Evolutionary conservation across 2,888 invertebrate genomes (phyloP), one percentile per base, ranked within the genome.

Genomic region (Theretra japonica): DNA sequence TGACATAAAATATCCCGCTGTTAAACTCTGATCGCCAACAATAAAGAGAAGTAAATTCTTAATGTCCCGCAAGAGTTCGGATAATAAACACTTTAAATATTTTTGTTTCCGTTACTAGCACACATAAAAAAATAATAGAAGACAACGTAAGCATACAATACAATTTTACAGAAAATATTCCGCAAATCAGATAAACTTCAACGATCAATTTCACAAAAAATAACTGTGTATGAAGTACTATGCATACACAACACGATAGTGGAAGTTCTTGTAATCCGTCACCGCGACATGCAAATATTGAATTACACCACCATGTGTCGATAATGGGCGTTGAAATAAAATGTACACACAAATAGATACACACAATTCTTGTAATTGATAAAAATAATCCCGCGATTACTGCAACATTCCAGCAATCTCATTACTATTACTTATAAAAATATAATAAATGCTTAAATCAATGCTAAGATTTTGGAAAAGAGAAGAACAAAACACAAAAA

Each of bases 251-350:
- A 70, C n/a, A 59, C 7, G 28, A 70, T 70, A 70, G 7, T 25
- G 11, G 17, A 19, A 25, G 19, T 58, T 21, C 28, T 28, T 30
- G 28, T 50, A 50, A 23, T 48, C 30, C 19, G n/a, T 17, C 33
- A 59, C 48, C 53, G 23, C 56, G n/a, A 4, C 41, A 50, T 62
- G 30, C 62, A 60, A 53, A 60, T 65, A 48, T 65, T 48, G 6
- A 48, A 48, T 65, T 21, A 70, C 70, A 57, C 19, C 21, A 33
- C 21, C 70, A 70, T 62, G 30, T 70, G 60, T 60, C 59, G 50
- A 50, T 28, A 6, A 53, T 53, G 60, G 70, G 60, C 70, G 60
- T 28, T 41, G 33, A 41, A 5, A 58, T 5, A 25, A 50, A 25
- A 19, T 57, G 41, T 41, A 33, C 7, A 48, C 30, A 30, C 7